A percentile compares a stretch with the other conserved stretches of the same genome.
phyloP scores from a whole-genome alignment of 1,140 invertebrate species.

The Prorops nasuta region DNA sequence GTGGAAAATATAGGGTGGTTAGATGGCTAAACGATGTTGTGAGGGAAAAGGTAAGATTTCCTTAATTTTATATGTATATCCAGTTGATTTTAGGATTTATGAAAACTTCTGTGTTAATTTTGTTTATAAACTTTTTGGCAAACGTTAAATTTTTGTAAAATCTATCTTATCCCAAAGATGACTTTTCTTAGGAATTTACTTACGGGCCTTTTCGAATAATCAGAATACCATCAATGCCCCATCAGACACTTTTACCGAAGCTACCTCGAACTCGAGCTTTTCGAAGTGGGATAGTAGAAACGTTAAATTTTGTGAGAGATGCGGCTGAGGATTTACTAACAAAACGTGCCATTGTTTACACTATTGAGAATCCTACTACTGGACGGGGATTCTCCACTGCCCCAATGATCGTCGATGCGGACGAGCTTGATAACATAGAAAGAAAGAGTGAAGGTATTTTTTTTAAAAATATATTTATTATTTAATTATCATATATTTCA shows the following conservation, averaged over 20 bases:
- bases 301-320: constrained; percentile 43
- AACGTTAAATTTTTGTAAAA: too few species aligned
- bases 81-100: too few species aligned
- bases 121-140: too few species aligned
- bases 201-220: constrained; percentile 50
- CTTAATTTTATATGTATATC: constrained; percentile 1
- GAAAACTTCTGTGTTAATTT: too few species aligned
- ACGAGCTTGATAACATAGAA: constrained; percentile 36
- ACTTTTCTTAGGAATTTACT: constrained; percentile 43
- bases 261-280: constrained; percentile 30
- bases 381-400: constrained; percentile 29
- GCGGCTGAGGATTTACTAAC: constrained; percentile 45
- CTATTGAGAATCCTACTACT: constrained; percentile 35
- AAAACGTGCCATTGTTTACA: constrained; percentile 49
- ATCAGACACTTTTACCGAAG: constrained; percentile 37
- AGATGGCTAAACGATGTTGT: constrained; percentile 38
- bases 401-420: constrained; percentile 46
- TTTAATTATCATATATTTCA: background rate
- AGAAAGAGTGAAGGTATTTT: constrained; percentile 15
- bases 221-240: constrained; percentile 38
- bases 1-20: constrained; percentile 37
- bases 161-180: too few species aligned
- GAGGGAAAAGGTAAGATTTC: constrained; percentile 36
- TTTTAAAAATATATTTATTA: background rate
- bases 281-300: constrained; percentile 36